A percentile compares a stretch with the other conserved stretches of the same genome.
Conservation (phyloP, 2,113 vertebrate genomes). For the Psilopsiagon aymara region DNA sequence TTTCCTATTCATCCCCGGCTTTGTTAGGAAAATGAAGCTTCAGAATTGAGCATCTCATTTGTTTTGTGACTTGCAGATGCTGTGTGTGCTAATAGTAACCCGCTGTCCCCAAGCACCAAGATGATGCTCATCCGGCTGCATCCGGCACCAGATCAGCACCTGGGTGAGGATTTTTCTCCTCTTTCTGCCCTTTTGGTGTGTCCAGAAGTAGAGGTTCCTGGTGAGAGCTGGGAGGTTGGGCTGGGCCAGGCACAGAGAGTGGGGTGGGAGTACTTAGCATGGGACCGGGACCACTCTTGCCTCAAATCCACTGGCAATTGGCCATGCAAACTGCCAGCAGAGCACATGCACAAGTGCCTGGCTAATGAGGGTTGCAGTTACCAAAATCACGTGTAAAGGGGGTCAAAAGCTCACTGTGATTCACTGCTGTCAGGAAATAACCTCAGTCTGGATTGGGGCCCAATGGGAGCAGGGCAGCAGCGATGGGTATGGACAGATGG, state of each 20-base stretch:
- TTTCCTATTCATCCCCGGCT: not conserved
- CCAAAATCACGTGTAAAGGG: not conserved
- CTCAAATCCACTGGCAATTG: not conserved
- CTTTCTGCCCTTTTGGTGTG: not conserved
- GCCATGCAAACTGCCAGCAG: not conserved
- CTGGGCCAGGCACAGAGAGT: not conserved
- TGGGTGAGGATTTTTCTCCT: not conserved
- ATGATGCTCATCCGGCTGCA: fast-evolving
- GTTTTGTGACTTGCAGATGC: not conserved
- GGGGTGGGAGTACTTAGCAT: not conserved
- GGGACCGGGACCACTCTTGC: no score
- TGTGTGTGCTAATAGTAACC: not conserved
- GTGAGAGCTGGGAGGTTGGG: not conserved
- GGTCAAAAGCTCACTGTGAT: not conserved
- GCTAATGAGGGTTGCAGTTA: not conserved
- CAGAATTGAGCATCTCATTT: not conserved
- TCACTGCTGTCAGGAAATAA: not conserved
- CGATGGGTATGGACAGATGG: not conserved
- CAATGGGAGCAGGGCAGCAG: not conserved
- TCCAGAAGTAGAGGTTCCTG: not conserved
- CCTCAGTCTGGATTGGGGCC: not conserved
- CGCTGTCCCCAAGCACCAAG: fast-evolving
- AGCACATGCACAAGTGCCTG: not conserved
- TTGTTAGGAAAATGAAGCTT: slow-evolving; percentile 22
- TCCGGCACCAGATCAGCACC: fast-evolving